A percentile compares a stretch with the other conserved stretches of the same genome.
Evolutionary conservation across 2,113 vertebrate genomes (phyloP).

Genomic region (Tachysurus vachellii): DNA sequence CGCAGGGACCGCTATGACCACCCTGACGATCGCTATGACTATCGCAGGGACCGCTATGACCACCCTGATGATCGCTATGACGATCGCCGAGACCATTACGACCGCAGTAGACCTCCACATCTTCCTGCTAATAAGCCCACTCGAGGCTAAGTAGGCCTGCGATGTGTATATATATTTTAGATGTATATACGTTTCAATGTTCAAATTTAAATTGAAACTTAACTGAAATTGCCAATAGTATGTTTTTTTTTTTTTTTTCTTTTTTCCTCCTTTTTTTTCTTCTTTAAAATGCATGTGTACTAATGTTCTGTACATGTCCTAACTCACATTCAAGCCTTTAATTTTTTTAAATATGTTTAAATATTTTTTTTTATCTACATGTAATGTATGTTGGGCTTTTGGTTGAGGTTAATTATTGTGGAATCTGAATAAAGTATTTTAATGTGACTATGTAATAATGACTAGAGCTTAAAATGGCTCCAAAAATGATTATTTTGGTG

Average conservation of each 20-base stretch:
- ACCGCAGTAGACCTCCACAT: slow-evolving; percentile 53
- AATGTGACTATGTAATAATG: background rate
- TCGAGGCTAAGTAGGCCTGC: slow-evolving; percentile 35
- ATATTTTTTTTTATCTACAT: background rate
- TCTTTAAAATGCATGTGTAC: background rate
- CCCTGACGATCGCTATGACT: slow-evolving; percentile 27
- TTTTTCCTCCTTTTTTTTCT: too few relatives aligned
- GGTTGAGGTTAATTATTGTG: background rate
- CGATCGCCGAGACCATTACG: slow-evolving; percentile 31
- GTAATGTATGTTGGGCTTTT: background rate
- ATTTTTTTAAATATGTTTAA: background rate
- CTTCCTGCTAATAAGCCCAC: slow-evolving; percentile 61
- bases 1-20: background rate
- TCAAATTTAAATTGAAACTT: too few relatives aligned
- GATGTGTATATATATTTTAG: background rate
- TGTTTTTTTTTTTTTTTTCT: too few relatives aligned
- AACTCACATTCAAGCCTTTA: background rate
- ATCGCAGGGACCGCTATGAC: slow-evolving; percentile 10
- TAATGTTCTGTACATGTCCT: background rate
- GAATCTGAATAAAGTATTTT: background rate
- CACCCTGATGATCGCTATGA: slow-evolving; percentile 3
- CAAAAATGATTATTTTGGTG: background rate
- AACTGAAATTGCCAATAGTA: background rate
- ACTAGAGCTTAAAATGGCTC: background rate
- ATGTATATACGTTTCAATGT: background rate